Evolutionary conservation across 2,888 invertebrate genomes (phyloP).

Genomic region (Allygus modestus): DNA sequence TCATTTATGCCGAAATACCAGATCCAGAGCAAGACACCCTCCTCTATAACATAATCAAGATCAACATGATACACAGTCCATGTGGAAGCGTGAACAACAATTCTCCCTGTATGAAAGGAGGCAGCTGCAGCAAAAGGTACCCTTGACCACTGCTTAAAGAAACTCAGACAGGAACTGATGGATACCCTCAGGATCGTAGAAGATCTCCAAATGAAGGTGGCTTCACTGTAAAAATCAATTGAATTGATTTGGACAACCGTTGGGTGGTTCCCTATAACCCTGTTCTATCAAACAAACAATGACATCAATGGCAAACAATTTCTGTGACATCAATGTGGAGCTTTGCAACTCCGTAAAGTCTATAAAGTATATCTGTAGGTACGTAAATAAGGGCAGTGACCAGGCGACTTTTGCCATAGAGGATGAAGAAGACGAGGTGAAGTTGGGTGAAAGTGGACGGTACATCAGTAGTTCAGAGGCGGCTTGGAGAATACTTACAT

Average conservation of each 20-base stretch:
- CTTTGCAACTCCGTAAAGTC: conserved; percentile 69
- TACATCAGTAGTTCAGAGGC: conserved; percentile 66
- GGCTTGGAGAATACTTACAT: conserved; percentile 67
- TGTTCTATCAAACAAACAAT: no score
- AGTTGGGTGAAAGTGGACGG: conserved; percentile 67
- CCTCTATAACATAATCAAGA: conserved; percentile 68
- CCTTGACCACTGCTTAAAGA: conserved; percentile 70
- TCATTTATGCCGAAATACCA: conserved; percentile 73
- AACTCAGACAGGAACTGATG: conserved; percentile 71
- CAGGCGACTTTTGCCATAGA: conserved; percentile 60
- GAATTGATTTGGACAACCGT: conserved; percentile 65
- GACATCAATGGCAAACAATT: no score
- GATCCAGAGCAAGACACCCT: conserved; percentile 70
- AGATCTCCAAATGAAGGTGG: conserved; percentile 61
- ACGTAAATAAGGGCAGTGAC: conserved; percentile 69
- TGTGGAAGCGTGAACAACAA: conserved; percentile 71
- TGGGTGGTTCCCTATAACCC: conserved; percentile 68
- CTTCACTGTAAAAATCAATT: conserved; percentile 2
- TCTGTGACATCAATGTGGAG: conserved; percentile 70
- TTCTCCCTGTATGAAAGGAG: conserved; percentile 73
- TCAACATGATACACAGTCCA: conserved; percentile 72
- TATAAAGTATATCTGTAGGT: conserved; percentile 70
- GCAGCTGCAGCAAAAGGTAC: conserved; percentile 73
- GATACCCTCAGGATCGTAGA: conserved; percentile 72
- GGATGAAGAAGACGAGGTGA: conserved; percentile 66